A percentile compares a stretch with the other conserved stretches of the same genome.
These are phyloP conservation scores for Lasioglossum malachurum DNA, from an alignment of 2,888 invertebrate genomes.

Conservation along the genomic window DNA sequence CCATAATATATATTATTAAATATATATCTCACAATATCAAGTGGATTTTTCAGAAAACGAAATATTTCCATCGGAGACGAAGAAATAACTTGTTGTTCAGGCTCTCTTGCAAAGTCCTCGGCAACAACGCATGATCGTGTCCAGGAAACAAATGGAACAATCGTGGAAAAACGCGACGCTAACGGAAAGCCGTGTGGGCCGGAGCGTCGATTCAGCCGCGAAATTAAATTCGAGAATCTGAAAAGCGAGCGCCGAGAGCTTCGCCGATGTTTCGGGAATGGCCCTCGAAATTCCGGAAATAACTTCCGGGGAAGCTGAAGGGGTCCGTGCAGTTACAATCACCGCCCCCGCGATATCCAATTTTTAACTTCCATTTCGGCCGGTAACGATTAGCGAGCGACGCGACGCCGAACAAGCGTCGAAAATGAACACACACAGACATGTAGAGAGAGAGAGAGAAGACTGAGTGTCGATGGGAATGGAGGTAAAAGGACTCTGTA, in stretches of 20 bases:
- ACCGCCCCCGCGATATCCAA: conserved; percentile 1
- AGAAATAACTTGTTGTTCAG: not conserved
- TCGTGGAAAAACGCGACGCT: not conserved
- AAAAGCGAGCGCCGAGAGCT: not conserved
- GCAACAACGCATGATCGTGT: not conserved
- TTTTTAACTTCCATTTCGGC: not conserved
- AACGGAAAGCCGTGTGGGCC: not conserved
- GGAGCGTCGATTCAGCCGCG: conserved; percentile 8
- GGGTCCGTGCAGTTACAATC: not conserved
- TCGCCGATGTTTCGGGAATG: not conserved
- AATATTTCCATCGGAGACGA: too few relatives aligned
- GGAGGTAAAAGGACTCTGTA: not conserved
- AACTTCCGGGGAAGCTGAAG: not conserved
- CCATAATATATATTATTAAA: too few relatives aligned
- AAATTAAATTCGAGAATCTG: not conserved
- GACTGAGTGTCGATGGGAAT: not conserved
- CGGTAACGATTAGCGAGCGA: conserved; percentile 2
- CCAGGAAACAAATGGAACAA: not conserved
- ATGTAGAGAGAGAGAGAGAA: too few relatives aligned
- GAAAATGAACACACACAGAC: not conserved
- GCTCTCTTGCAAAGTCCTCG: not conserved
- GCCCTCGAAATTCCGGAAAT: conserved; percentile 1
- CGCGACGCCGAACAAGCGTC: not conserved
- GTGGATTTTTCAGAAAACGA: too few relatives aligned
- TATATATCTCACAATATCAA: too few relatives aligned